Base-by-base conservation (phyloP, 2,797 vertebrate species). In the Enteromius unitaeniatus region DNA sequence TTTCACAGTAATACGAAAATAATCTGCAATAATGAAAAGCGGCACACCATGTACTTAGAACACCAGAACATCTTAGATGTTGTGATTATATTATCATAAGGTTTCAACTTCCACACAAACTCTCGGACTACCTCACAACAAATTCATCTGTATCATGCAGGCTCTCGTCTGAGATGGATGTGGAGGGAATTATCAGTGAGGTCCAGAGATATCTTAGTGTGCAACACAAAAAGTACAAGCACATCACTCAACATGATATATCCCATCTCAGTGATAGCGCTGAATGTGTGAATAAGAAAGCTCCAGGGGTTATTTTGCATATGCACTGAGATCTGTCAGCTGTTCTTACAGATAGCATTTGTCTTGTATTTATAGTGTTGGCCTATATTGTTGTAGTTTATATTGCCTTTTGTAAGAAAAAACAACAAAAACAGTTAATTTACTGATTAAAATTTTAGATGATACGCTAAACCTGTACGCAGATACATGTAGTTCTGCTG, bases 141-240 rank as follows among this genome's bases (percentile, higher is more conserved):
- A 67, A 55, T 23, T 45, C 62, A 55, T 83, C 81, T 28, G 81
- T 76, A 83, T 68, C 81, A 67, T 37, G 2, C n/a, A 58, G 37
- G 23, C 73, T 83, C 62, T 77, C 73, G 76, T 3, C 1, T 6
- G 31, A 77, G 62, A 83, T 77, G 62, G 73, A 76, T 83, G 73
- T 77, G 81, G 34, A 77, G 34, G 34, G 47, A 83, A 58, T 77
- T 68, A 83, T 77, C 73, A 68, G 73, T 58, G 64, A 58, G 73
- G 81, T 83, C 73, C 81, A 77, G 73, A 77, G 81, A 83, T 77
- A 83, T 77, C 81, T 68, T 34, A 67, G 81, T 76, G 73, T 83
- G 81, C 81, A 83, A 83, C 69, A 74, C 31, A 42, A 60, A 67
- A 74, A 31, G 26, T 68, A 83, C 81, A 77, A 83, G 81, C 19